Evolutionary conservation across 1,140 invertebrate species (phyloP), one percentile per base, ranked within the genome.

Genomic region (Chionoecetes opilio): DNA sequence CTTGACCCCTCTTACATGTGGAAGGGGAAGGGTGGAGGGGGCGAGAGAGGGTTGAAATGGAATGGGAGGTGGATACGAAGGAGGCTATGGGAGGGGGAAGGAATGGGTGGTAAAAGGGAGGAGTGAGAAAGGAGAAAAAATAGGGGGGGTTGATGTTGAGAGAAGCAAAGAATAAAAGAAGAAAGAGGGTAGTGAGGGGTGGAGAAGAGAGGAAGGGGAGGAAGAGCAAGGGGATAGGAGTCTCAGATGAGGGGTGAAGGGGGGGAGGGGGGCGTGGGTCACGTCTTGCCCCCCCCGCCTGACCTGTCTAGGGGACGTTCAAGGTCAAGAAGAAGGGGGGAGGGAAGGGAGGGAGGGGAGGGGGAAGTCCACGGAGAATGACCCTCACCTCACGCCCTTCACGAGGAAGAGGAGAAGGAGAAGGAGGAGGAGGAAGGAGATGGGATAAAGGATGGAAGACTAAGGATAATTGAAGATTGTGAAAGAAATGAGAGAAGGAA

Each of bases 271-370:
- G 85, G 35, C 3, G 14, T 32, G 35, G 85, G 85, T 86, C 85
- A 86, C 85, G 85, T 86, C 85, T 86, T 86, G 85, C 85, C 85
- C 85, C 85, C 85, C 85, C 85, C 35, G 85, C 85, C 85, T 86
- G 85, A 86, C 85, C 85, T 86, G 85, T 86, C 85, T 86, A 86
- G 85, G 85, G 85, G 85, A 86, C 85, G 35, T 31, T 26, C 85
- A 86, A 86, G 85, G 85, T 86, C 85, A 86, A 32, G 29, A 17
- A 34, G n/a, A 32, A 32, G 82, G 82, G 26, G 31, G 26, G n/a
- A 26, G 31, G 26, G 5, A 32, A 84, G 82, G 82, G 31, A 26
- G 31, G 82, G n/a, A 6, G 32, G n/a, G 63, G 21, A 21, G 63
- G 53, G 53, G 63, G 63, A 75, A 75, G 63, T n/a, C 63, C 21